phyloP scores from a whole-genome alignment of 2,113 vertebrate genomes.

The Prinia subflava region DNA sequence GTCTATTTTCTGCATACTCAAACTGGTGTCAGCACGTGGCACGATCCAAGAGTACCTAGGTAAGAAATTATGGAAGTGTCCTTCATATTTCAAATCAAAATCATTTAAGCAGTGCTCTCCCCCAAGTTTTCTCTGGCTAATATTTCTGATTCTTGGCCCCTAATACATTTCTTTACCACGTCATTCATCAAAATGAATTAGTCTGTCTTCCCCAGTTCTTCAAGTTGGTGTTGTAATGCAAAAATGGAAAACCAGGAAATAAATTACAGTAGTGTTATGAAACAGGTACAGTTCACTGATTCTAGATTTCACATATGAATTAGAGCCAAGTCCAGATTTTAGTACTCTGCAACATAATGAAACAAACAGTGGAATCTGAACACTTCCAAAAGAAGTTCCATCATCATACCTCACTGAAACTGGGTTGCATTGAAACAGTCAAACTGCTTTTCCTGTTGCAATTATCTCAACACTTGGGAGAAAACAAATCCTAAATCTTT shows the following conservation, averaged over 20 bases:
- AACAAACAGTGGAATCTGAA: neutral
- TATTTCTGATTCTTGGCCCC: neutral
- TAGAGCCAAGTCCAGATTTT: neutral
- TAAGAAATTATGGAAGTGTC: constrained; percentile 57
- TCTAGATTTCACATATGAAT: neutral
- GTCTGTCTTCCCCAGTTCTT: neutral
- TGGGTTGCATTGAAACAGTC: neutral
- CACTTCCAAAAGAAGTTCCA: neutral
- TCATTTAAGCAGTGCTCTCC: neutral
- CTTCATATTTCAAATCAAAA: neutral
- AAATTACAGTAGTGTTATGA: neutral
- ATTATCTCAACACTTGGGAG: neutral
- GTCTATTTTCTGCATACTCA: constrained; percentile 97
- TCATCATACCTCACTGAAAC: neutral
- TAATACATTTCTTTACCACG: neutral
- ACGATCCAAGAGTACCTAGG: constrained; percentile 93
- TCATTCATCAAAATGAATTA: neutral
- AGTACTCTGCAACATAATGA: neutral
- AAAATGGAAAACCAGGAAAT: neutral
- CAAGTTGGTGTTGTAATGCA: neutral
- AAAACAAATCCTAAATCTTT: neutral
- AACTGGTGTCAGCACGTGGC: constrained; percentile 97
- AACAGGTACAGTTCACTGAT: neutral
- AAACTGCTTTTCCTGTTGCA: neutral
- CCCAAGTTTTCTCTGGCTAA: neutral